Evolutionary conservation across 2,797 vertebrate species (phyloP), one percentile per base, ranked within the genome.

Genomic region (Melanotaenia pygmaea): DNA sequence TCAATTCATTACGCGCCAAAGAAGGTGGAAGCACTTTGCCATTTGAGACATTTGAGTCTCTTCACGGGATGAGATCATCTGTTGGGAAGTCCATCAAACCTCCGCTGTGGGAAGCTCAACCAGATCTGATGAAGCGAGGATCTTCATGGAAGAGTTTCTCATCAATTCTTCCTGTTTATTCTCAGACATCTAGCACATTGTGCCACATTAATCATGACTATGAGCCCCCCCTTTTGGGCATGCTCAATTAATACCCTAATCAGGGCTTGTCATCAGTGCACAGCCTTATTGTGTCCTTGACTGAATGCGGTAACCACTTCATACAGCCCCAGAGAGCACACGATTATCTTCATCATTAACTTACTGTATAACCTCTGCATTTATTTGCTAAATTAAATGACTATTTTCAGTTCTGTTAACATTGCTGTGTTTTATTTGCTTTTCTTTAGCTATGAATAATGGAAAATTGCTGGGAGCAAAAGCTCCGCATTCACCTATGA

Each of bases 381-480:
- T 91, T 89, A 90, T 91, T 93, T 90, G 90, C 88, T 88, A 88
- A 88, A 86, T 90, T 89, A 92, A 92, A 81, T 88, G 64, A 72
- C 76, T 76, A 63, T 82, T 88, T 89, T 77, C 84, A 79, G 76
- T 85, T 84, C 79, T 72, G 73, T 82, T 88, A 87, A 83, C 79
- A 89, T 87, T 63, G 10, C 14, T 70, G 64, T 65, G 45, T 79
- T 85, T 86, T 83, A 78, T 86, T 80, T 84, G 73, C 62, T 64
- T 83, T 83, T 84, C 77, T 72, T 26, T 26, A 81, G 56, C 79
- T 74, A 80, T 91, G 88, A 92, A 93, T 91, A 90, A 93, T 93
- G 80, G 78, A 90, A 81, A 78, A 83, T n/a, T 0, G 72, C 89
- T 64, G 66, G 56, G 0, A 86, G 88, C 60, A 75, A 53, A 86